phyloP scores from a whole-genome alignment of 2,888 invertebrate species.

The Sinelater perroti region DNA sequence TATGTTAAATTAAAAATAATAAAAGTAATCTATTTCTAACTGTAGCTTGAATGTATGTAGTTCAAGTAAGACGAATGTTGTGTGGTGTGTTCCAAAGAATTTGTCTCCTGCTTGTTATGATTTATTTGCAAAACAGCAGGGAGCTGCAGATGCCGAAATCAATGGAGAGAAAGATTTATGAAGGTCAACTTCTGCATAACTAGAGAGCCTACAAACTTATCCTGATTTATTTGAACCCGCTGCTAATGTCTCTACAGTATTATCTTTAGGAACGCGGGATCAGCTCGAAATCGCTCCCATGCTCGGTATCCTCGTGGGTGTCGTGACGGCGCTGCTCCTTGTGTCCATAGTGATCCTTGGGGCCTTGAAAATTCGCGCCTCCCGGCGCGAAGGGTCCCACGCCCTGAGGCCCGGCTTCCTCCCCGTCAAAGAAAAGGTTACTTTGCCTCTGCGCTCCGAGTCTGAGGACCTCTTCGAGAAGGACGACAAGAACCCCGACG shows the following conservation, averaged over 20 bases:
- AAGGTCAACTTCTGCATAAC: no score
- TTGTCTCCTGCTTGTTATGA: no score
- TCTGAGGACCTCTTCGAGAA: constrained; percentile 77
- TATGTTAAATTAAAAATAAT: no score
- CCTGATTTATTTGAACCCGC: constrained; percentile 1
- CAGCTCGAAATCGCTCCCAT: constrained; percentile 67
- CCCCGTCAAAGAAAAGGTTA: constrained; percentile 73
- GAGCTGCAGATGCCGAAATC: no score
- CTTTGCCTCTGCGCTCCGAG: constrained; percentile 69
- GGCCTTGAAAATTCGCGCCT: constrained; percentile 68
- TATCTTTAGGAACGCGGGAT: constrained; percentile 62
- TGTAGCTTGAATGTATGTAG: no score
- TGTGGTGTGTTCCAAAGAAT: no score
- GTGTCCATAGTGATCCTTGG: constrained; percentile 71
- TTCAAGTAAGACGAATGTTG: no score
- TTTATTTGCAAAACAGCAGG: no score
- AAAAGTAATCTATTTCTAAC: no score
- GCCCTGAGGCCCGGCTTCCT: constrained; percentile 70
- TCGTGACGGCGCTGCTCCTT: constrained; percentile 73
- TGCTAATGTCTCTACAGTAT: constrained; percentile 47
- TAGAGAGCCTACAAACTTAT: no score
- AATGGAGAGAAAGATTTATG: no score
- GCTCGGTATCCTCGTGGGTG: constrained; percentile 74
- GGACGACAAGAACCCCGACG: constrained; percentile 90
- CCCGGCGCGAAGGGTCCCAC: constrained; percentile 62